Base-by-base conservation (phyloP, 1,140 invertebrate genomes). In the Drosophila littoralis region DNA sequence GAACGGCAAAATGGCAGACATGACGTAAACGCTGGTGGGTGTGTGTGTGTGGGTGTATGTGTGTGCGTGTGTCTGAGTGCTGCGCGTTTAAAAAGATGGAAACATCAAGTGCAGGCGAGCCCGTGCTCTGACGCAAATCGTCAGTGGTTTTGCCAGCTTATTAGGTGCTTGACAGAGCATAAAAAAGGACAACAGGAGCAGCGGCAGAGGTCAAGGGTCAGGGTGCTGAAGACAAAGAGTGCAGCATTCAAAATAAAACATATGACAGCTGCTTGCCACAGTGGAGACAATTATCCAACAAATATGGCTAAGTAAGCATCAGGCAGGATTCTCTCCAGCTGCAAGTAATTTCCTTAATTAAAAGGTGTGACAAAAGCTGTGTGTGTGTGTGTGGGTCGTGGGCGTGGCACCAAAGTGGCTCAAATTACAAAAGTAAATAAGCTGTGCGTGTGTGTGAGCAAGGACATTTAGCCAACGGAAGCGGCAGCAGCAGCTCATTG, bases 151-250 rank as follows among this genome's bases (percentile, higher is more conserved):
- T 83, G 76, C 74, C 64, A 78, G 83, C 74, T 88, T 88, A 89
- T 88, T 88, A 88, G 89, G 77, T 84, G 77, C 80, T 88, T 51
- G 80, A 89, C 76, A 83, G 84, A 73, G 84, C 83, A 89, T 83
- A 66, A 71, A 75, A 73, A 76, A 79, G 57, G 42, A 54, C 75
- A 77, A 64, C 45, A 43, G 60, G 8, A 33, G 22, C n/a, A 42
- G 36, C 4, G 4, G 36, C 55, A 42, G 22, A 0, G 22, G 22
- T 28, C 38, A 38, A 0, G 36, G 36, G 9, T 10, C 9, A 38
- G 36, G 36, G 36, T 9, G 3, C 36, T 10, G 0, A 38, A 8
- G 38, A 35, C 43, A 65, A 67, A 75, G 55, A 80, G 65, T 75
- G 77, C 68, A 73, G 78, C 67, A 63, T 54, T 71, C 58, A 83